phyloP scores from a whole-genome alignment of 2,888 invertebrate genomes.

The Onthophagus sagittarius region DNA sequence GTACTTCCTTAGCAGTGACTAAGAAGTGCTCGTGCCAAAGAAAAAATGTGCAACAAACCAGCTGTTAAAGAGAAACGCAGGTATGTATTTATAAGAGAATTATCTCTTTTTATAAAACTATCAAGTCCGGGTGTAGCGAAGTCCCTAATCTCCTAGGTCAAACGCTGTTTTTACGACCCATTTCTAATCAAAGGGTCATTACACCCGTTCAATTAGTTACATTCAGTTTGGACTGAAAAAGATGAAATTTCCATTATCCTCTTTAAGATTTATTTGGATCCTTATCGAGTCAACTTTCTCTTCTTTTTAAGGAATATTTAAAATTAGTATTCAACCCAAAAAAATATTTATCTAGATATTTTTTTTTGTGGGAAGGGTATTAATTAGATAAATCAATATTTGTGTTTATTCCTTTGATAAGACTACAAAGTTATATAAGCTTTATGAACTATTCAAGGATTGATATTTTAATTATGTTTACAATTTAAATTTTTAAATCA shows the following conservation, averaged over 20 bases:
- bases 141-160: conserved; percentile 8
- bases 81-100: conserved; percentile 48
- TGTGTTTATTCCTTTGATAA: not conserved
- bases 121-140: not conserved
- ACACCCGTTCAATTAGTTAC: not conserved
- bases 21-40: conserved; percentile 41
- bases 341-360: no score
- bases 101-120: not conserved
- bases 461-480: not conserved
- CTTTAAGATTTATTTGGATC: no score
- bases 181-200: conserved; percentile 3
- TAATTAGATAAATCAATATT: not conserved
- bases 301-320: not conserved
- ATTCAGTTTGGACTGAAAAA: no score
- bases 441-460: not conserved
- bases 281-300: not conserved
- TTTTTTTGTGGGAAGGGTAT: not conserved
- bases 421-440: not conserved
- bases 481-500: not conserved
- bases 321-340: no score
- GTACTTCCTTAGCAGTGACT: conserved; percentile 49
- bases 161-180: not conserved
- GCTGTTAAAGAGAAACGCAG: conserved; percentile 65
- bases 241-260: no score
- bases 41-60: conserved; percentile 41